These are phyloP conservation scores for Halcyon malimbica DNA, from an alignment of 2,113 vertebrate species.

Conservation along the genomic window DNA sequence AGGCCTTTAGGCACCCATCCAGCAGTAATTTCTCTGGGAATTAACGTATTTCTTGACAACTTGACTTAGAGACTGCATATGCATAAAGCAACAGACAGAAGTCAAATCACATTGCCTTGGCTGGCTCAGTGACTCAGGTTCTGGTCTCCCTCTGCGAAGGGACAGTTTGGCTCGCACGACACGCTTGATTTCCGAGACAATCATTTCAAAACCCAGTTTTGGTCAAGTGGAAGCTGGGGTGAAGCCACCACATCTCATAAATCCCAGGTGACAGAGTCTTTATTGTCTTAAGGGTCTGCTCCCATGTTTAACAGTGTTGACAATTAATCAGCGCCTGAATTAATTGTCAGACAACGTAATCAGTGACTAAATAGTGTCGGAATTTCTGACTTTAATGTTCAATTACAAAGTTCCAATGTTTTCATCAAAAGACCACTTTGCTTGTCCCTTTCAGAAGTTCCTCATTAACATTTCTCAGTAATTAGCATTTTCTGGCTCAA, in stretches of 20 bases:
- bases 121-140: background rate
- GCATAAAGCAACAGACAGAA: background rate
- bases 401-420: background rate
- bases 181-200: background rate
- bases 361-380: background rate
- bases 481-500: background rate
- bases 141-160: background rate
- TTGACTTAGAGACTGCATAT: background rate
- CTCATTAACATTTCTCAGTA: conserved; percentile 17
- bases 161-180: background rate
- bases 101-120: background rate
- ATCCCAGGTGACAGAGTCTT: conserved; percentile 8
- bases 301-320: background rate
- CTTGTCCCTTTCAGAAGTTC: background rate
- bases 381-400: conserved; percentile 27
- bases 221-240: background rate
- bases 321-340: background rate
- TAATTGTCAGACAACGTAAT: conserved; percentile 13
- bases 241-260: background rate
- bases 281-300: background rate
- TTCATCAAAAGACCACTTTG: conserved; percentile 10
- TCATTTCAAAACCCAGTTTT: background rate
- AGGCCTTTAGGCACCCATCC: background rate
- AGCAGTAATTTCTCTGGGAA: background rate
- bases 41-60: background rate